phyloP scores from a whole-genome alignment of 2,888 invertebrate species.

The Tetragonisca angustula region DNA sequence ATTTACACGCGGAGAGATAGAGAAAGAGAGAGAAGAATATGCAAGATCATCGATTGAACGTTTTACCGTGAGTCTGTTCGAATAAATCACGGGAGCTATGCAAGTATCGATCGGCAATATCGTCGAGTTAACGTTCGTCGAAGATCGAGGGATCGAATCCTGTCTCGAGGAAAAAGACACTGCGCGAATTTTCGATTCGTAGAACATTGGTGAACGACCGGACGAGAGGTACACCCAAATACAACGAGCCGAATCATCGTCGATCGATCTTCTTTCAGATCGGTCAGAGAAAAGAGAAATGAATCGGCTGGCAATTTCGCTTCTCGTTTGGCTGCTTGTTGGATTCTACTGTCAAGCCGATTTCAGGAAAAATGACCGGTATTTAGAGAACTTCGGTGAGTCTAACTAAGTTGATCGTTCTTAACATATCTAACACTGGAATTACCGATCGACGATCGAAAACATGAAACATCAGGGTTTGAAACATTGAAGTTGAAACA shows the following conservation, averaged over 20 bases:
- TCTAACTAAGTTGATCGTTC: background rate
- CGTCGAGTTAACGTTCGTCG: background rate
- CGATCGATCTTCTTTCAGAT: conserved; percentile 4
- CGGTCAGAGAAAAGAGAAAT: conserved; percentile 49
- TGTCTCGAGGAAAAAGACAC: background rate
- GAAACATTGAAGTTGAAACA: too few species aligned
- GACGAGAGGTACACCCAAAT: background rate
- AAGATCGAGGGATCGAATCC: background rate
- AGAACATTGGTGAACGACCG: background rate
- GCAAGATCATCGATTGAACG: conserved; percentile 3
- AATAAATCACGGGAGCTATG: conserved; percentile 13
- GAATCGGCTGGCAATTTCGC: conserved; percentile 51
- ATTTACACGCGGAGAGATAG: background rate
- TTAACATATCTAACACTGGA: too few species aligned
- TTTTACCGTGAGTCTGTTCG: background rate
- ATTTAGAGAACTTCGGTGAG: conserved; percentile 73
- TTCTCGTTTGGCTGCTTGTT: conserved; percentile 54
- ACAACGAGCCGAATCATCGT: conserved; percentile 25
- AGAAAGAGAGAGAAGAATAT: background rate
- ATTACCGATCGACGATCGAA: too few species aligned
- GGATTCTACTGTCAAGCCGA: conserved; percentile 34
- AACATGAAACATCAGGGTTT: too few species aligned
- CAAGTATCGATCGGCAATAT: background rate
- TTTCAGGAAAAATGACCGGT: conserved; percentile 76
- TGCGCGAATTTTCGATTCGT: background rate